phyloP scores from a whole-genome alignment of 2,797 vertebrate genomes.

The Limosa lapponica region DNA sequence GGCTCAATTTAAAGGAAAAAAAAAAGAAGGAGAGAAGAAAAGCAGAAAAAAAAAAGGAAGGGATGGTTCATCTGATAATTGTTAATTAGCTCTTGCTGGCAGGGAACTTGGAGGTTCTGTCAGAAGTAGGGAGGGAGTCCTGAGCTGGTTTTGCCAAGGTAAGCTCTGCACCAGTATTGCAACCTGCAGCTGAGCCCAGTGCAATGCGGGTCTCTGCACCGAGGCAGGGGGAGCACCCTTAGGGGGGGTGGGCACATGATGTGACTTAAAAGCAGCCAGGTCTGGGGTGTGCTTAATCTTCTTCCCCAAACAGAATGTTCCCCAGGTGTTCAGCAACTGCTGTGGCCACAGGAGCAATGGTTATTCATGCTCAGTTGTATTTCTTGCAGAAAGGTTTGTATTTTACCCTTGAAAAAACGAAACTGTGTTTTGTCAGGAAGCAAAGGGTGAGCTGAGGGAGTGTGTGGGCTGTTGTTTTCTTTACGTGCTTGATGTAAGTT shows the following conservation, averaged over 20 bases:
- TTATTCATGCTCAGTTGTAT: background rate
- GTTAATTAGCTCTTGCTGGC: background rate
- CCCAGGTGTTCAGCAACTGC: no score
- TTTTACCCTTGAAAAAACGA: background rate
- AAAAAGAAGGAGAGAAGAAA: accelerated
- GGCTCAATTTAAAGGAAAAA: accelerated
- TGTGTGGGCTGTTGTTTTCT: accelerated
- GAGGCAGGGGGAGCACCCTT: accelerated
- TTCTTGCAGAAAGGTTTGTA: background rate
- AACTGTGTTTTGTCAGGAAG: background rate
- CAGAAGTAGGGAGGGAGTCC: background rate
- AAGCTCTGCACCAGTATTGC: accelerated
- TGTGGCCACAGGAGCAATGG: background rate
- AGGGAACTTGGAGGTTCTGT: accelerated
- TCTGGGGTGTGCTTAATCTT: background rate
- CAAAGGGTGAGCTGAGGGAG: background rate
- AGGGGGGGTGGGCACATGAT: accelerated
- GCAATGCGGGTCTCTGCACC: accelerated
- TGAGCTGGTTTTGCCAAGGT: background rate
- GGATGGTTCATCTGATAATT: background rate
- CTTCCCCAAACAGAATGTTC: accelerated
- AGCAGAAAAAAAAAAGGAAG: no score
- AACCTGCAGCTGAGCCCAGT: accelerated
- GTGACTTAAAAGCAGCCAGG: background rate
- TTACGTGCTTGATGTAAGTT: no score